phyloP scores from a whole-genome alignment of 2,113 vertebrate genomes.

The Chaetodon trifascialis region DNA sequence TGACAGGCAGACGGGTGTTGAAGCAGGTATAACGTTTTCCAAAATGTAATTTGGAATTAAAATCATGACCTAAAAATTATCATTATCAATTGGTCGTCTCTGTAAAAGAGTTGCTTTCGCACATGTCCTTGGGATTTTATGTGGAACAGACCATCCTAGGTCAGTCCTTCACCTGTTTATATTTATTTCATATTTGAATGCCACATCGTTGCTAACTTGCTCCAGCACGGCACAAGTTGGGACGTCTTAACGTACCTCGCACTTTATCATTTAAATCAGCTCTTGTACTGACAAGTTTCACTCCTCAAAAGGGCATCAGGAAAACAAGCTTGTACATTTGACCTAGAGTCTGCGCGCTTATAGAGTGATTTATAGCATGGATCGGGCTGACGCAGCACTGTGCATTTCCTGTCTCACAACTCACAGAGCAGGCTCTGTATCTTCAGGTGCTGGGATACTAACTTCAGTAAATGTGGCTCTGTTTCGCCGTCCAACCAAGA shows the following conservation, averaged over 20 bases:
- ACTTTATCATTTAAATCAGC: constrained; percentile 75
- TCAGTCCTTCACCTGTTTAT: constrained; percentile 4
- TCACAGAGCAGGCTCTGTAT: constrained; percentile 13
- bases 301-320: constrained; percentile 69
- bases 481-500: constrained; percentile 17
- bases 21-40: not conserved
- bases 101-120: not conserved
- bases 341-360: constrained; percentile 19
- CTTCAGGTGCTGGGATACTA: constrained; percentile 20
- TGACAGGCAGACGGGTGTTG: not conserved
- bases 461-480: constrained; percentile 26
- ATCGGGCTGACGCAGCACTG: constrained; percentile 62
- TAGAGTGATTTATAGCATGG: constrained; percentile 59
- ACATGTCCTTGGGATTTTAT: not conserved
- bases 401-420: constrained; percentile 13
- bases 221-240: constrained; percentile 4
- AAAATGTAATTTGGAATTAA: not conserved
- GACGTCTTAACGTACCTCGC: constrained; percentile 12
- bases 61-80: not conserved
- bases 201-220: constrained; percentile 4
- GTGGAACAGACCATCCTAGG: not conserved
- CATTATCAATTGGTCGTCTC: not conserved
- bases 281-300: constrained; percentile 59
- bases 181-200: constrained; percentile 21
- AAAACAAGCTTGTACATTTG: constrained; percentile 63